Evolutionary conservation across 2,888 invertebrate species (phyloP).

Genomic region (Julus scanicus): DNA sequence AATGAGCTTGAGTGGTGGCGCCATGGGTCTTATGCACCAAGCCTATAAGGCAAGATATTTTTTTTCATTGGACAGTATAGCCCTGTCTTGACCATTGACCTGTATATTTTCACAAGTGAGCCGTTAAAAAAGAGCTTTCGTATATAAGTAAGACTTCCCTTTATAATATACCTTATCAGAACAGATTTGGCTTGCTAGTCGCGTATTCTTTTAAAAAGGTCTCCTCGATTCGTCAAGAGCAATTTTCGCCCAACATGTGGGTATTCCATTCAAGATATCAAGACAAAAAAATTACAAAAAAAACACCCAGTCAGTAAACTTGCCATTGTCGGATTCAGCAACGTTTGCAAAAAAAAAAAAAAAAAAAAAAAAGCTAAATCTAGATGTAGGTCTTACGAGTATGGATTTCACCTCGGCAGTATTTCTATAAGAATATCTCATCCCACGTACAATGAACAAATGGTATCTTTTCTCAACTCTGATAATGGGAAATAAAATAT

Average conservation of each 20-base stretch:
- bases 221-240: background rate
- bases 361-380: too few relatives aligned
- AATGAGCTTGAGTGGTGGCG: background rate
- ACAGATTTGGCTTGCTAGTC: background rate
- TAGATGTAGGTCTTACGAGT: too few relatives aligned
- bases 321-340: conserved; percentile 6
- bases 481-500: conserved; percentile 19
- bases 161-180: background rate
- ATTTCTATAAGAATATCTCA: background rate
- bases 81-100: background rate
- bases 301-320: conserved; percentile 3
- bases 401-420: background rate
- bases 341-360: background rate
- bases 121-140: background rate
- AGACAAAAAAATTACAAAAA: background rate
- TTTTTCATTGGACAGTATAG: background rate
- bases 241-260: background rate
- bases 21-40: background rate
- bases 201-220: background rate
- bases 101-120: background rate
- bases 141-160: background rate
- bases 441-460: background rate
- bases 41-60: background rate
- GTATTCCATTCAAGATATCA: background rate
- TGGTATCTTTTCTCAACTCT: background rate